These are phyloP conservation scores for Battus philenor DNA, from an alignment of 1,140 invertebrate genomes.

Conservation along the genomic window DNA sequence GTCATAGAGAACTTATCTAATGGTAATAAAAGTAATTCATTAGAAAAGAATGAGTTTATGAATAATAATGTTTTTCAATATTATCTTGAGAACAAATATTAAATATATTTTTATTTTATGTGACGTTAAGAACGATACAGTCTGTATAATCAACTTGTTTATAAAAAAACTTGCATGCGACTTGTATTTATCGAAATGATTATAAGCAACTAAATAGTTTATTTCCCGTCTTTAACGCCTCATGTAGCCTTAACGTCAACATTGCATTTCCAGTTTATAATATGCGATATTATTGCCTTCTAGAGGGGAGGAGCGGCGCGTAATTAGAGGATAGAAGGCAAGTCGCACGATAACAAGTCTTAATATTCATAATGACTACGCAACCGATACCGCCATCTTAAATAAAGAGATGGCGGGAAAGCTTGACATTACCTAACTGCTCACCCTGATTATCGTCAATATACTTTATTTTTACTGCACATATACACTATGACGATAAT, in stretches of 20 bases:
- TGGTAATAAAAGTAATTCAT: too few relatives aligned
- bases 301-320: conserved; percentile 31
- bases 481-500: too few relatives aligned
- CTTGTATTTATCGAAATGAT: conserved; percentile 9
- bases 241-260: conserved; percentile 15
- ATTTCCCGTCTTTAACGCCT: conserved; percentile 21
- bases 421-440: conserved; percentile 45
- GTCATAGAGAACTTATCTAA: too few relatives aligned
- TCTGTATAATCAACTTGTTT: too few relatives aligned
- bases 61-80: too few relatives aligned
- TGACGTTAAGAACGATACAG: too few relatives aligned
- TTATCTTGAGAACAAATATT: too few relatives aligned
- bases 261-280: conserved; percentile 47
- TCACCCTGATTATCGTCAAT: conserved; percentile 26
- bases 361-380: conserved; percentile 61
- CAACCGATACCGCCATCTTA: conserved; percentile 55
- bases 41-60: too few relatives aligned
- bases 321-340: conserved; percentile 60
- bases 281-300: conserved; percentile 42
- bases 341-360: conserved; percentile 60
- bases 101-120: too few relatives aligned
- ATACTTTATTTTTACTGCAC: too few relatives aligned
- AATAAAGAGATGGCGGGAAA: conserved; percentile 44
- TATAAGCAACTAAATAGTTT: conserved; percentile 11
- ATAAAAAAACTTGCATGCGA: conserved; percentile 2